Conservation (phyloP, 2,113 vertebrate species). For the Alosa alosa region DNA sequence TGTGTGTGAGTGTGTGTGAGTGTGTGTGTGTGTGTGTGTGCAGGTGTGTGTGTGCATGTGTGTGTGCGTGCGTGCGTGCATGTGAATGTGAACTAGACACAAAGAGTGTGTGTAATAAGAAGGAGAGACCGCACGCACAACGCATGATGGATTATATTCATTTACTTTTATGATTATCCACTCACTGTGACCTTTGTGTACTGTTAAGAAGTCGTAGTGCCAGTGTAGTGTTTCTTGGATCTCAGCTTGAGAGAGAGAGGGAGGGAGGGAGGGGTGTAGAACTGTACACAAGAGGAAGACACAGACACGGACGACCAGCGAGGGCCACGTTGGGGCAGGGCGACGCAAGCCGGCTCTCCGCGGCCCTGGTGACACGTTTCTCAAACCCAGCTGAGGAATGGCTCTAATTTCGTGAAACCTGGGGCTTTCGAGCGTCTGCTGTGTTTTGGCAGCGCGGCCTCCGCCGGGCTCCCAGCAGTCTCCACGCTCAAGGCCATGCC, state of each 20-base stretch:
- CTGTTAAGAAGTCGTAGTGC: slow-evolving; percentile 18
- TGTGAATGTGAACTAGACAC: slow-evolving; percentile 38
- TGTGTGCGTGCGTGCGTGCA: background rate
- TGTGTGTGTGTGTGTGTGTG: slow-evolving; percentile 1
- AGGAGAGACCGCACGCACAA: slow-evolving; percentile 38
- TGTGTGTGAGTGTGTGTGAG: background rate
- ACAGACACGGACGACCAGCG: slow-evolving; percentile 45
- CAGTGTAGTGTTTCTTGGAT: slow-evolving; percentile 41
- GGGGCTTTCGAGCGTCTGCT: slow-evolving; percentile 54
- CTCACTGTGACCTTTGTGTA: slow-evolving; percentile 54
- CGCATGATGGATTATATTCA: slow-evolving; percentile 62
- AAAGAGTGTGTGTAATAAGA: slow-evolving; percentile 49
- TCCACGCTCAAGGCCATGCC: slow-evolving; percentile 51
- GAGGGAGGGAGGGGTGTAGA: slow-evolving; percentile 15
- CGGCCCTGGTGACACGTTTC: slow-evolving; percentile 66
- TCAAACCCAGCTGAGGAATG: slow-evolving; percentile 69
- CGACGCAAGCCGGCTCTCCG: slow-evolving; percentile 31
- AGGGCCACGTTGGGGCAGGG: slow-evolving; percentile 9
- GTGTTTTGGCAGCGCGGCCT: slow-evolving; percentile 52
- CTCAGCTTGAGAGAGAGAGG: slow-evolving; percentile 42
- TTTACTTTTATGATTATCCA: slow-evolving; percentile 62
- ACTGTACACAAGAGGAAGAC: slow-evolving; percentile 42
- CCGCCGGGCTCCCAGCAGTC: slow-evolving; percentile 31
- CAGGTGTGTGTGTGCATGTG: slow-evolving; percentile 43
- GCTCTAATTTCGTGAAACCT: slow-evolving; percentile 68